Conservation (phyloP, 2,888 invertebrate genomes). For the Lepidocyrtinus sp. region DNA sequence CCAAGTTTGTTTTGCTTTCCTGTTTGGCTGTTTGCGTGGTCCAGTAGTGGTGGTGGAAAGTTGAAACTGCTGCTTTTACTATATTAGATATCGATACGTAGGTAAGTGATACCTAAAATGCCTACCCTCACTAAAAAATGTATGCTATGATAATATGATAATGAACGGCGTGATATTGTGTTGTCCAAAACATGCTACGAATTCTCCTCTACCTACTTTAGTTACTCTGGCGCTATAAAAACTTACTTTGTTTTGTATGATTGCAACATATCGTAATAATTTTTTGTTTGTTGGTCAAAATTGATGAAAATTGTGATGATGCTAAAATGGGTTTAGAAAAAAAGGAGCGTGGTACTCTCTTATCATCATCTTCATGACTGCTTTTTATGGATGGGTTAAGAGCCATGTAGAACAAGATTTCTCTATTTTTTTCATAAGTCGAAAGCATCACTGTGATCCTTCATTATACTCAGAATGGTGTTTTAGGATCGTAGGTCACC, state of each 20-base stretch:
- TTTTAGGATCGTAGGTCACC: too few species aligned
- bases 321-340: neutral
- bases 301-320: neutral
- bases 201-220: neutral
- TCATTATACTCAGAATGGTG: too few species aligned
- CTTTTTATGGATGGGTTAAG: neutral
- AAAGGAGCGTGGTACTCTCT: neutral
- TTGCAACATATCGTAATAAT: too few species aligned
- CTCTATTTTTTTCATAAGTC: too few species aligned
- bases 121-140: neutral
- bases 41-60: slow-evolving; percentile 45
- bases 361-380: neutral
- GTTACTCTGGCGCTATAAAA: neutral
- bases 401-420: neutral
- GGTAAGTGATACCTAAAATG: neutral
- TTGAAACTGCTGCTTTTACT: slow-evolving; percentile 5
- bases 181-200: neutral
- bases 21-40: slow-evolving; percentile 51
- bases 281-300: neutral
- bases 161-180: neutral
- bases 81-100: neutral
- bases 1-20: slow-evolving; percentile 38
- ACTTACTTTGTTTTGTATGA: neutral
- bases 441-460: too few species aligned
- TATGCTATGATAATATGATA: neutral